Evolutionary conservation across 2,113 vertebrate species (phyloP).

Genomic region (Anarrhichthys ocellatus): DNA sequence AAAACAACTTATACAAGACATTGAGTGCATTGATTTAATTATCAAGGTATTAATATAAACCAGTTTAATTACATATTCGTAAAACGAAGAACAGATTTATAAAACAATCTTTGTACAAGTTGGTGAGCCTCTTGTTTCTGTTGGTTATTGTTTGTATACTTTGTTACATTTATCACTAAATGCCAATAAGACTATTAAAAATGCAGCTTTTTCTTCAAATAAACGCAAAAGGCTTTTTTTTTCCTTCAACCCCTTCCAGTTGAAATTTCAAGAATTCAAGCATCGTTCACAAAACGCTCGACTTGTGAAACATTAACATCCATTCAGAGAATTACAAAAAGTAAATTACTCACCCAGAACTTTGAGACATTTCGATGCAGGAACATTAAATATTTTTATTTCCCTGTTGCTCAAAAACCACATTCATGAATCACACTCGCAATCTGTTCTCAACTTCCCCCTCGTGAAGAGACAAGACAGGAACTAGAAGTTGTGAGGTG

Average conservation of each 20-base stretch:
- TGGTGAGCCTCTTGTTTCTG: conserved; percentile 21
- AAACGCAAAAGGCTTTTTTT: background rate
- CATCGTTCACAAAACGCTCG: conserved; percentile 5
- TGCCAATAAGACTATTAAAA: background rate
- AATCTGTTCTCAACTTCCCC: conserved; percentile 1
- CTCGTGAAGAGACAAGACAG: background rate
- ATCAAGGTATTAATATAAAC: conserved; percentile 22
- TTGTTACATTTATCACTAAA: background rate
- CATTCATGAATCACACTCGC: background rate
- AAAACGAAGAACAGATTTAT: conserved; percentile 34
- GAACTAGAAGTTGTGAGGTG: conserved; percentile 4
- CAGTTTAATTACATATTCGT: conserved; percentile 32
- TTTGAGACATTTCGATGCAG: conserved; percentile 29
- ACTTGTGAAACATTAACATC: conserved; percentile 38
- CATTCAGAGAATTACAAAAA: conserved; percentile 48
- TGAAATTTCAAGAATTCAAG: background rate
- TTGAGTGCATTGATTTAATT: conserved; percentile 43
- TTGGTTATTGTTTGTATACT: background rate
- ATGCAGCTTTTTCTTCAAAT: background rate
- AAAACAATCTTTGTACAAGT: conserved; percentile 54
- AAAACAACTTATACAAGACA: conserved; percentile 6
- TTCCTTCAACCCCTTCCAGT: background rate
- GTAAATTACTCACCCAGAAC: conserved; percentile 38
- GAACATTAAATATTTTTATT: background rate
- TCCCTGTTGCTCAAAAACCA: background rate